phyloP scores from a whole-genome alignment of 2,888 invertebrate genomes.

The Meteorus colon region DNA sequence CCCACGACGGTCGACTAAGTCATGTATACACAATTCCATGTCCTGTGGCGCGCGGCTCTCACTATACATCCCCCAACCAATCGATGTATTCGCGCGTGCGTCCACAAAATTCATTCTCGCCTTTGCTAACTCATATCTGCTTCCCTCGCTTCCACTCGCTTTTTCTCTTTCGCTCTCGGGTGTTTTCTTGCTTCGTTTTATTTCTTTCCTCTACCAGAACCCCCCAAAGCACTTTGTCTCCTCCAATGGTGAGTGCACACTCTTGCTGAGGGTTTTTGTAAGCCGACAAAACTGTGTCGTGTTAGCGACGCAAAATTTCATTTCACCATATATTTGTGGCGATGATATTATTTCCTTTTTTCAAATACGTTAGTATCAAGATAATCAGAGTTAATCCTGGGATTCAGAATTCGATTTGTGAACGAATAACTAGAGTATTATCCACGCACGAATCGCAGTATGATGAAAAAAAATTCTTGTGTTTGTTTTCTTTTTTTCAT shows the following conservation, averaged over 20 bases:
- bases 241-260: constrained; percentile 7
- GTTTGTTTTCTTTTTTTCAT: background rate
- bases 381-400: background rate
- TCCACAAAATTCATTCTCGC: constrained; percentile 50
- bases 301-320: background rate
- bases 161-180: constrained; percentile 40
- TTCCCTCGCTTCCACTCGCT: constrained; percentile 34
- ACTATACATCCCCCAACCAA: constrained; percentile 49
- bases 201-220: background rate
- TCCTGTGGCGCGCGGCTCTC: constrained; percentile 28
- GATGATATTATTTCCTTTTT: background rate
- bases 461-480: background rate
- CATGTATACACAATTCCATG: constrained; percentile 52
- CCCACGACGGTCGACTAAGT: constrained; percentile 60
- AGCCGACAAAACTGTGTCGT: constrained; percentile 3
- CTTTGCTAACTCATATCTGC: constrained; percentile 42
- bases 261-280: background rate
- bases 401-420: background rate
- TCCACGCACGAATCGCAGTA: background rate
- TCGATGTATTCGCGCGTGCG: constrained; percentile 68
- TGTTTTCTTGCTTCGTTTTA: constrained; percentile 10
- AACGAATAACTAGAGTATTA: background rate
- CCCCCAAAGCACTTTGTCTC: background rate
- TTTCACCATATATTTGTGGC: background rate
- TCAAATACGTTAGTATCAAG: background rate